Evolutionary conservation across 1,140 invertebrate genomes (phyloP).

Genomic region (Drosophila watanabei): DNA sequence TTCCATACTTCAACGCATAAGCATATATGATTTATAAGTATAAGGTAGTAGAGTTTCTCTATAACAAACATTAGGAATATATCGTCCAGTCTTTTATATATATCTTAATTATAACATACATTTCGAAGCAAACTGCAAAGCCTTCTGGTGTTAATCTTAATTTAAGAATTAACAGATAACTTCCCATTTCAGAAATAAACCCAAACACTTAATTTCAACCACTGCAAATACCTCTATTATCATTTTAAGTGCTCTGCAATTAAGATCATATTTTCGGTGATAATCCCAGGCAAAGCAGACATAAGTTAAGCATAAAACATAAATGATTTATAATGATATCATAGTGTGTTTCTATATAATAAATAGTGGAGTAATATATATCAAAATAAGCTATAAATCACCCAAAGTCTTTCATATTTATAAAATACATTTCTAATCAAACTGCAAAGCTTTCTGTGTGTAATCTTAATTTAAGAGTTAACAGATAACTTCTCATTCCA

Average conservation of each 20-base stretch:
- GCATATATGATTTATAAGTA: not conserved
- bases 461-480: not conserved
- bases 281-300: conserved; percentile 20
- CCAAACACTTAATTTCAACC: not conserved
- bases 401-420: not conserved
- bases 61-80: not conserved
- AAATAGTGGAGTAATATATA: too few relatives aligned
- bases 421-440: not conserved
- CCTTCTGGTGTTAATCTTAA: not conserved
- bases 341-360: too few relatives aligned
- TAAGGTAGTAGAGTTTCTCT: too few relatives aligned
- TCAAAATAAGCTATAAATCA: too few relatives aligned
- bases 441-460: not conserved
- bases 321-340: too few relatives aligned
- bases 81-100: not conserved
- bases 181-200: not conserved
- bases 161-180: not conserved
- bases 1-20: not conserved
- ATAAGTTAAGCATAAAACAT: too few relatives aligned
- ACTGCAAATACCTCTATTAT: not conserved
- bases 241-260: conserved; percentile 5
- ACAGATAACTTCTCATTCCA: not conserved
- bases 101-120: not conserved
- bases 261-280: conserved; percentile 10
- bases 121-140: not conserved